These are phyloP conservation scores for Choreutis nemorana DNA, from an alignment of 2,888 invertebrate species.

Conservation along the genomic window DNA sequence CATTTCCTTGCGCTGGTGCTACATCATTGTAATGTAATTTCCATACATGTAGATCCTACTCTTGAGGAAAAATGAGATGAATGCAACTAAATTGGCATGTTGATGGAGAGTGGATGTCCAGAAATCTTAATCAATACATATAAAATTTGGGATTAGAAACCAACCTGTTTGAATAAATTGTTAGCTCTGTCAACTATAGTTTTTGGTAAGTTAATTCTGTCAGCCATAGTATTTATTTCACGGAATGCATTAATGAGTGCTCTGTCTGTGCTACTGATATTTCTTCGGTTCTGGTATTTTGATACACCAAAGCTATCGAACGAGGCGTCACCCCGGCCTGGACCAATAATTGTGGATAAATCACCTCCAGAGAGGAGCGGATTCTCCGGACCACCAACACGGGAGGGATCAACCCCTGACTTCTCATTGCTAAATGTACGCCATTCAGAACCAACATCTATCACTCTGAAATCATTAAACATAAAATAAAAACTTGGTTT, in stretches of 20 bases:
- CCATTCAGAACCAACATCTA: constrained; percentile 99
- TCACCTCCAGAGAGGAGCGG: constrained; percentile 95
- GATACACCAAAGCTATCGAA: constrained; percentile 87
- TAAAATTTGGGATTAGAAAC: too few relatives aligned
- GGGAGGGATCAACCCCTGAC: constrained; percentile 95
- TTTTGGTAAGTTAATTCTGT: constrained; percentile 95
- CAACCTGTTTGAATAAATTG: constrained; percentile 96
- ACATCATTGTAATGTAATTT: too few relatives aligned
- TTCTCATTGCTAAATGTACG: constrained; percentile 99
- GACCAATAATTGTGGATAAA: constrained; percentile 94
- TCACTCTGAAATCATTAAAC: constrained; percentile 81
- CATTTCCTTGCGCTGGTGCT: too few relatives aligned
- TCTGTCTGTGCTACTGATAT: constrained; percentile 93
- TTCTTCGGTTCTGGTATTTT: constrained; percentile 77
- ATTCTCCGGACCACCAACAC: constrained; percentile 99
- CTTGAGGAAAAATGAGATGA: too few relatives aligned
- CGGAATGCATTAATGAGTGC: constrained; percentile 95
- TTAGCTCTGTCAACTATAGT: constrained; percentile 97
- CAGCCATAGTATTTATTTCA: constrained; percentile 98
- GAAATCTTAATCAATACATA: too few relatives aligned
- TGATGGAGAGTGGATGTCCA: neutral
- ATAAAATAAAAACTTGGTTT: too few relatives aligned
- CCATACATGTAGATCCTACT: too few relatives aligned
- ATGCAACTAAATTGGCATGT: constrained; percentile 1
- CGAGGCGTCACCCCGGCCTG: constrained; percentile 79